Evolutionary conservation across 2,113 vertebrate genomes (phyloP).

Genomic region (Hipposideros armiger): DNA sequence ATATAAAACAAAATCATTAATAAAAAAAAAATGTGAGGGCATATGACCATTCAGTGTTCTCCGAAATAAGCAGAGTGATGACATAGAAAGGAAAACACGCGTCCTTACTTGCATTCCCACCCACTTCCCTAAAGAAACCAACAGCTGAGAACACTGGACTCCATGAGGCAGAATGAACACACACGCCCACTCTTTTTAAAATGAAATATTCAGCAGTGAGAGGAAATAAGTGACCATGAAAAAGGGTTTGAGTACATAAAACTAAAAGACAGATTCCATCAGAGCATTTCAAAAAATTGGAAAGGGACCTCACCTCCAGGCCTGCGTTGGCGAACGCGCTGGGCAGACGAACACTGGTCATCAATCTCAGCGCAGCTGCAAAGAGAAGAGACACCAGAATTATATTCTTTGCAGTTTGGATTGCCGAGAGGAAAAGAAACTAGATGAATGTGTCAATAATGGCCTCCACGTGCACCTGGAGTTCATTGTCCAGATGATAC

Average conservation of each 20-base stretch:
- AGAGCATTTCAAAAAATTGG: neutral
- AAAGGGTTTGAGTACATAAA: neutral
- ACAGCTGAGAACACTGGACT: neutral
- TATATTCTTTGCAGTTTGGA: neutral
- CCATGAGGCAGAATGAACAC: neutral
- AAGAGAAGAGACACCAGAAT: slow-evolving; percentile 33
- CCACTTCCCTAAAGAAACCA: neutral
- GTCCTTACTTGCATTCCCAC: neutral
- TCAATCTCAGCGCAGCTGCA: slow-evolving; percentile 39
- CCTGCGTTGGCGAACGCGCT: neutral
- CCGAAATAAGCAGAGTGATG: neutral
- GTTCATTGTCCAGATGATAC: slow-evolving; percentile 17
- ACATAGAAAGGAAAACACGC: slow-evolving; percentile 26
- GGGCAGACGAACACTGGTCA: neutral
- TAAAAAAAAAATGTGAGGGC: slow-evolving; percentile 33
- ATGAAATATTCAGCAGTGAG: slow-evolving; percentile 69
- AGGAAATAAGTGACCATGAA: slow-evolving; percentile 55
- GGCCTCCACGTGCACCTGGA: neutral
- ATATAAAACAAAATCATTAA: slow-evolving; percentile 50
- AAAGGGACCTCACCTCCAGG: slow-evolving; percentile 22
- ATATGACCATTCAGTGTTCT: neutral
- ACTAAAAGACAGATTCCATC: slow-evolving; percentile 21
- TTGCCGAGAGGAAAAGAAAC: slow-evolving; percentile 46
- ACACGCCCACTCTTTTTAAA: neutral
- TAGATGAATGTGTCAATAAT: slow-evolving; percentile 40